Evolutionary conservation across 1,140 invertebrate species (phyloP).

Genomic region (Megalopta genalis): DNA sequence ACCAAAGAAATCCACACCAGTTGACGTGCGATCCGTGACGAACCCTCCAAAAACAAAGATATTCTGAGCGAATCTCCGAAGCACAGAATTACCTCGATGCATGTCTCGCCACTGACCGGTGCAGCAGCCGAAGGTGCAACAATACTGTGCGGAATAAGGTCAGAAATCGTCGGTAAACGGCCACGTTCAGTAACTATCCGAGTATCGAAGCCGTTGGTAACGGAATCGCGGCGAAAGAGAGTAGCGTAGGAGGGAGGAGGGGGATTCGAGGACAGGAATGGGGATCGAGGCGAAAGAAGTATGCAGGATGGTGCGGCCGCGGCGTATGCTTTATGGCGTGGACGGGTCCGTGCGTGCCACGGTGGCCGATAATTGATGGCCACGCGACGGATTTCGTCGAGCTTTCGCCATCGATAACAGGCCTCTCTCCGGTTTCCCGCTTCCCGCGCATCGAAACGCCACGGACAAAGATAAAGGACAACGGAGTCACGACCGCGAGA

Average conservation of each 20-base stretch:
- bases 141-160: too few species aligned
- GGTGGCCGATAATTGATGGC: conserved; percentile 40
- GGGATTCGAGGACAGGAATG: neutral
- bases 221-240: conserved; percentile 11
- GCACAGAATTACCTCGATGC: too few species aligned
- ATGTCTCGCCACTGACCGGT: too few species aligned
- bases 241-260: neutral
- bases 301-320: neutral
- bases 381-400: conserved; percentile 36
- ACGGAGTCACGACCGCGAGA: too few species aligned
- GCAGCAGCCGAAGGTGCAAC: too few species aligned
- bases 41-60: too few species aligned
- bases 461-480: neutral
- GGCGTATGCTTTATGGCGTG: neutral
- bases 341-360: conserved; percentile 9
- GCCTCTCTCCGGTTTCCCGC: conserved; percentile 30
- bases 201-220: neutral
- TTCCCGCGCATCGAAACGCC: conserved; percentile 21
- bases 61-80: too few species aligned
- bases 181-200: neutral
- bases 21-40: too few species aligned
- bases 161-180: conserved; percentile 8
- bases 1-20: too few species aligned
- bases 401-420: conserved; percentile 33
- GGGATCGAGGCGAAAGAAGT: neutral